A percentile compares a stretch with the other conserved stretches of the same genome.
These are phyloP conservation scores for Microcaecilia unicolor DNA, from an alignment of 2,797 vertebrate genomes.

Conservation along the genomic window DNA sequence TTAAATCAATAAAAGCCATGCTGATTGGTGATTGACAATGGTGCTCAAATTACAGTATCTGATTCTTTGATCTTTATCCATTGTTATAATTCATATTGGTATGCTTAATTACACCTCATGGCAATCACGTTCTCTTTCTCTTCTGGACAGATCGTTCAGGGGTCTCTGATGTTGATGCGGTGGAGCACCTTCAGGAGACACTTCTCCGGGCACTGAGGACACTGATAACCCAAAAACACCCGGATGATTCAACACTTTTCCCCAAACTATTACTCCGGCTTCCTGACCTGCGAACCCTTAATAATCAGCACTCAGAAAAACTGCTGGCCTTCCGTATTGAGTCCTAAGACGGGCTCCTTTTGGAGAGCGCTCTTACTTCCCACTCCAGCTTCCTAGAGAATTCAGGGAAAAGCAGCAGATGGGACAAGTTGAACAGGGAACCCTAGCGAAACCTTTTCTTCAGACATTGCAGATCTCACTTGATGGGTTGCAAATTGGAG, in stretches of 20 bases:
- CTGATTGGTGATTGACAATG: too few relatives aligned
- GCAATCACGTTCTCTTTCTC: not conserved
- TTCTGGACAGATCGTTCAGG: constrained; percentile 48
- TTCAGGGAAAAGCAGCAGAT: not conserved
- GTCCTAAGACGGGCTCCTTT: constrained; percentile 32
- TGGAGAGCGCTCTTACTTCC: not conserved
- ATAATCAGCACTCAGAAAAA: constrained; percentile 68
- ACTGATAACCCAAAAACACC: constrained; percentile 48
- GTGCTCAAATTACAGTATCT: too few relatives aligned
- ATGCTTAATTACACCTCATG: too few relatives aligned
- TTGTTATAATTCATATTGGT: too few relatives aligned
- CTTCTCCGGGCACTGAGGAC: too few relatives aligned
- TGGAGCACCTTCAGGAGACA: constrained; percentile 66
- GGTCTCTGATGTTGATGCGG: constrained; percentile 48
- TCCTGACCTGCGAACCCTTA: constrained; percentile 70
- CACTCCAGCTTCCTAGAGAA: not conserved
- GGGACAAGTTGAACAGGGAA: not conserved
- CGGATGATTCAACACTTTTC: constrained; percentile 52
- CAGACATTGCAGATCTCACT: not conserved
- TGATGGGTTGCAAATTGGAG: not conserved
- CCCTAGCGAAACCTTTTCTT: too few relatives aligned
- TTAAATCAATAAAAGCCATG: too few relatives aligned
- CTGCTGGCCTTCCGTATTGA: constrained; percentile 66
- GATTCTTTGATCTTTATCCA: too few relatives aligned
- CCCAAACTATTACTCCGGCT: too few relatives aligned